These are phyloP conservation scores for Achatina immaculata DNA, from an alignment of 1,140 invertebrate species.

Conservation along the genomic window DNA sequence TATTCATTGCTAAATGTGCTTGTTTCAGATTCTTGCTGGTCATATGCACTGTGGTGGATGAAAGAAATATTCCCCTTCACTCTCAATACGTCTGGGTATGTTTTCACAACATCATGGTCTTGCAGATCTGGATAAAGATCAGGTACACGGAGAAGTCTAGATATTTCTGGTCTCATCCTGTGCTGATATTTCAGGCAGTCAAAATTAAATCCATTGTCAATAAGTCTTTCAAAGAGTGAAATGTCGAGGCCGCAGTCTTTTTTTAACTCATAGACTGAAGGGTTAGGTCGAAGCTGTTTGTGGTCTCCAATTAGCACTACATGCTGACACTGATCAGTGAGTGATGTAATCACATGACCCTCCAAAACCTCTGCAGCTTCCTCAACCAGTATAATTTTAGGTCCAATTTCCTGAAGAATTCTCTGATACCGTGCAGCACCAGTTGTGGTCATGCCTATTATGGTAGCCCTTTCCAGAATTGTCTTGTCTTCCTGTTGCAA, in stretches of 20 bases:
- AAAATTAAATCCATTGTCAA: constrained; percentile 64
- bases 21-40: constrained; percentile 57
- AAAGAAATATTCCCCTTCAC: constrained; percentile 68
- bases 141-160: constrained; percentile 51
- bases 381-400: constrained; percentile 66
- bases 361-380: constrained; percentile 71
- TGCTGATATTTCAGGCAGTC: constrained; percentile 69
- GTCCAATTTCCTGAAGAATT: constrained; percentile 56
- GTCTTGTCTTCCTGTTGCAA: constrained; percentile 57
- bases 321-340: constrained; percentile 81
- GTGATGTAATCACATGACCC: constrained; percentile 56
- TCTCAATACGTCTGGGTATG: constrained; percentile 65
- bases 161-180: constrained; percentile 72
- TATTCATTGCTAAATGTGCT: constrained; percentile 64
- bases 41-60: constrained; percentile 64
- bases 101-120: constrained; percentile 62
- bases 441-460: constrained; percentile 70
- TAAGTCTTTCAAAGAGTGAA: constrained; percentile 71
- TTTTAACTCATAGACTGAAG: constrained; percentile 67
- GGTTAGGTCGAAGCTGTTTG: constrained; percentile 72
- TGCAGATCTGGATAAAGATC: constrained; percentile 67
- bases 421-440: constrained; percentile 62
- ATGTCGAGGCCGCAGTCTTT: constrained; percentile 67
- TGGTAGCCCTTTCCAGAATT: constrained; percentile 61
- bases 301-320: constrained; percentile 73